Conservation (phyloP, 2,888 invertebrate species). For the Machimus rusticus region DNA sequence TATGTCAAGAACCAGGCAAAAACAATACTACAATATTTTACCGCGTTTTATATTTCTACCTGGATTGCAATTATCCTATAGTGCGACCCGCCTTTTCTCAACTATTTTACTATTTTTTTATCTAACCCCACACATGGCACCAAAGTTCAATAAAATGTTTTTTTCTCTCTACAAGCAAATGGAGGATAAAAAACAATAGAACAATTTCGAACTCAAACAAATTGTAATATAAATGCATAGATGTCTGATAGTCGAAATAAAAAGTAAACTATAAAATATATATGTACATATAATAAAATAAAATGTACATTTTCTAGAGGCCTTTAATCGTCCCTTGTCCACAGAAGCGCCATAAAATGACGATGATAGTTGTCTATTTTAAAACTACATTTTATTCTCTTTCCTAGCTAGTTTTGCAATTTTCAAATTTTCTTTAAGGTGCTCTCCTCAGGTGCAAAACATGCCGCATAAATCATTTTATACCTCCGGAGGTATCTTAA, state of each 20-base stretch:
- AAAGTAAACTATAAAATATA: neutral
- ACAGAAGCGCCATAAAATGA: neutral
- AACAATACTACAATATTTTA: neutral
- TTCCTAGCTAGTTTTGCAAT: neutral
- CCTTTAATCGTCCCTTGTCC: neutral
- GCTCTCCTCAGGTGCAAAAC: neutral
- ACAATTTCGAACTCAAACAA: neutral
- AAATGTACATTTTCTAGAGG: neutral
- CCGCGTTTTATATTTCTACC: neutral
- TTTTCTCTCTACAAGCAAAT: neutral
- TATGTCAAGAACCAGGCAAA: neutral
- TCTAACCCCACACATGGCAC: neutral
- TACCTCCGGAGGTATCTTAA: neutral
- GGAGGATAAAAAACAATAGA: neutral
- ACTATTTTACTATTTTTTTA: neutral
- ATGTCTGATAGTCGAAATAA: neutral
- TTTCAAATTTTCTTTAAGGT: neutral
- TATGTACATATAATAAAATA: too few relatives aligned
- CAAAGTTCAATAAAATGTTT: neutral
- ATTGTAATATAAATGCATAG: constrained; percentile 9
- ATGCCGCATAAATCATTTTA: neutral
- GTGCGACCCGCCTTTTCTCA: neutral
- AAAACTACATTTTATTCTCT: too few relatives aligned
- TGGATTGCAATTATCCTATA: neutral
- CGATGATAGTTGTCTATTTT: neutral